Evolutionary conservation across 2,797 vertebrate species (phyloP).

Genomic region (Alectoris magna): DNA sequence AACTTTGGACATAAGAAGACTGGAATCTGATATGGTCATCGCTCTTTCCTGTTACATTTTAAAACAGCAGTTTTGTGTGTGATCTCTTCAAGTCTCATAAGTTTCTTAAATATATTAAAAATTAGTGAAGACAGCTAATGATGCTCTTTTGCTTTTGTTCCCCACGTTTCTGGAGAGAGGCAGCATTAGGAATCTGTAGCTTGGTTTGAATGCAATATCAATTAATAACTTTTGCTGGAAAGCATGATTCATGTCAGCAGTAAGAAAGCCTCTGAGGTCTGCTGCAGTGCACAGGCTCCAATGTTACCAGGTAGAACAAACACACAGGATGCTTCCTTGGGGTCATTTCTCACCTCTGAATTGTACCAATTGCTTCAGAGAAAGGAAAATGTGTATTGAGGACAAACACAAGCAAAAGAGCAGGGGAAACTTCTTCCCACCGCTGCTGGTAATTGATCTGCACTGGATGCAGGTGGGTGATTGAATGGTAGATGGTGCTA

Average conservation of each 20-base stretch:
- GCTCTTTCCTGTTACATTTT: not conserved
- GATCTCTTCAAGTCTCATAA: not conserved
- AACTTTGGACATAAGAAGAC: not conserved
- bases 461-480: not conserved
- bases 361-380: not conserved
- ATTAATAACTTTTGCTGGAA: not conserved
- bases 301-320: not conserved
- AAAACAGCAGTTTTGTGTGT: not conserved
- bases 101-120: not conserved
- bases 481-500: not conserved
- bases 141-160: not conserved
- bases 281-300: rapidly evolving
- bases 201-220: not conserved
- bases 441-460: not conserved
- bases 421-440: not conserved
- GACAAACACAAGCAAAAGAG: rapidly evolving
- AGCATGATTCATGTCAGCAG: not conserved
- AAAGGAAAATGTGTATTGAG: not conserved
- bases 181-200: not conserved
- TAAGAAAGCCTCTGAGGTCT: not conserved
- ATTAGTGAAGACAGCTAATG: not conserved
- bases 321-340: not conserved
- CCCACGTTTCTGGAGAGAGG: rapidly evolving
- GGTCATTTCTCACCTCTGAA: not conserved
- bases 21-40: not conserved